Evolutionary conservation across 2,113 vertebrate genomes (phyloP), one percentile per base, ranked within the genome.

Genomic region (Numenius arquata): DNA sequence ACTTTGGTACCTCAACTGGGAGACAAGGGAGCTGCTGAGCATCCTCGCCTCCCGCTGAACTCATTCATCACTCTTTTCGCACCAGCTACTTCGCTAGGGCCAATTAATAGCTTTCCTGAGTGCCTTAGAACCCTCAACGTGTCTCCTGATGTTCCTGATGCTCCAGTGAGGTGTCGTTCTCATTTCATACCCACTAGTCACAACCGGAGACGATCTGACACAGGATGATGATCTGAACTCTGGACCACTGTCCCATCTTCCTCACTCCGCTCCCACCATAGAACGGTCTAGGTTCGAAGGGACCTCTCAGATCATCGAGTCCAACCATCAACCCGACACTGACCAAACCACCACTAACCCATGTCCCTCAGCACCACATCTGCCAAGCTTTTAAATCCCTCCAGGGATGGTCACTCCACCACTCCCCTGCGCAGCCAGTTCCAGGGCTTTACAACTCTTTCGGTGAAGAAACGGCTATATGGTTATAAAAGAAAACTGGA

Each of bases 391-490:
- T 47, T 59, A 38, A 62, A 40, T 19, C 4, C 29, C 8, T 15
- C 23, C 30, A 41, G 38, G 36, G 19, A n/a, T 11, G 38, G 30
- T 1, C 25, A 53, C 30, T 43, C 61, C 38, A 43, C 14, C 48
- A 34, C 29, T 34, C 11, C 29, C 36, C 12, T 18, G 40, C 30
- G 48, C 30, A 65, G 76, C 22, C 22, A 22, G 4, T 15, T 15
- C 27, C 27, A 38, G 3, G 38, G 27, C 27, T 15, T 34, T 7
- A 40, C 25, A 43, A 29, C 38, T 4, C 3, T 53, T 53, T 43
- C 0, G 3, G 8, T 25, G 27, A 47, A 68, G 17, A 47, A 70
- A 40, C 3, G 8, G 19, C n/a, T 15, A 23, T 4, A 26, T 1
- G 17, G 25, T 13, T 32, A 26, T 7, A 47, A 71, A 62, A 38